Conservation (phyloP, 2,888 invertebrate species). For the Netelia virgata region DNA sequence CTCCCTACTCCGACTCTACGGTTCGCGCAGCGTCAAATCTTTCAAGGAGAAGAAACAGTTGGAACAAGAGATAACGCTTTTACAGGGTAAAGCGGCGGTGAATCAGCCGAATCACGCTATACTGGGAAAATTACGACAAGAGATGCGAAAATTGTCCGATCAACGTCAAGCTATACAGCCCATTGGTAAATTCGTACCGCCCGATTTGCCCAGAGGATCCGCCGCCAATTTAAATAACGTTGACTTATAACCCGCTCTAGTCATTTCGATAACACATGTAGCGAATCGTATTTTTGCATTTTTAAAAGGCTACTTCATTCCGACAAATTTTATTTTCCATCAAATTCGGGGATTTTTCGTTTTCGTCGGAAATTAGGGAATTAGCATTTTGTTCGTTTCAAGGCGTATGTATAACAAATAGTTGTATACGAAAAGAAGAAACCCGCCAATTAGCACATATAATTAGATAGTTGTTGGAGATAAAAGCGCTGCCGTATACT, state of each 20-base stretch:
- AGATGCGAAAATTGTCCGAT: slow-evolving; percentile 92
- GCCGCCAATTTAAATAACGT: slow-evolving; percentile 93
- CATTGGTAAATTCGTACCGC: slow-evolving; percentile 88
- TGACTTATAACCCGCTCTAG: slow-evolving; percentile 87
- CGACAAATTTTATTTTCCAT: slow-evolving; percentile 5
- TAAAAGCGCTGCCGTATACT: background rate
- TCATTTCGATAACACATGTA: slow-evolving; percentile 28
- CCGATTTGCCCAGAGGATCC: slow-evolving; percentile 89
- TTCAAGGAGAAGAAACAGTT: slow-evolving; percentile 96
- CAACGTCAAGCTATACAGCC: slow-evolving; percentile 86
- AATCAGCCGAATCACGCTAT: slow-evolving; percentile 97
- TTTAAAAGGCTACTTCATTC: background rate
- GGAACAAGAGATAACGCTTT: slow-evolving; percentile 95
- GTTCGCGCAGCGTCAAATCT: slow-evolving; percentile 95
- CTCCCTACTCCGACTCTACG: slow-evolving; percentile 96
- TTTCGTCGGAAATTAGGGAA: background rate
- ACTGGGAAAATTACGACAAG: slow-evolving; percentile 92
- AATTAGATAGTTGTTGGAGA: slow-evolving; percentile 7
- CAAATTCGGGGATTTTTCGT: too few species aligned
- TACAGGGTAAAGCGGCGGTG: slow-evolving; percentile 95
- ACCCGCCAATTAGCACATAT: slow-evolving; percentile 21
- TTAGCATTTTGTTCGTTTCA: background rate
- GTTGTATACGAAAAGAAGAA: background rate
- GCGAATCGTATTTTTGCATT: slow-evolving; percentile 32
- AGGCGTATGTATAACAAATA: background rate